Conservation (phyloP, 2,113 vertebrate species). For the Charadrius vociferus region DNA sequence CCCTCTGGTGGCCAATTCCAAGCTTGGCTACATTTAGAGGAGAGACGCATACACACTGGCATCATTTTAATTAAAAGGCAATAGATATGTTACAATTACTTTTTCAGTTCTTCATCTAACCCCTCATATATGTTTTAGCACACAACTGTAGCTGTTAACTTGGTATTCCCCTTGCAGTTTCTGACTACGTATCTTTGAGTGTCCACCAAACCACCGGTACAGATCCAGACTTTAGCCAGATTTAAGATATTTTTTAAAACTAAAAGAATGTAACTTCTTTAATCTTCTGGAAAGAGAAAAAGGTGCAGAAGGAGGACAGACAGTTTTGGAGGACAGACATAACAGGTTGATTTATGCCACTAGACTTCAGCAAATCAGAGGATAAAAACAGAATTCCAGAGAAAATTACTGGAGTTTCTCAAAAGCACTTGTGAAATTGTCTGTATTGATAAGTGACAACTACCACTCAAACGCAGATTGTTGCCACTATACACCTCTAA, state of each 20-base stretch:
- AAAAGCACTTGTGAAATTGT: background rate
- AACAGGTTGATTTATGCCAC: background rate
- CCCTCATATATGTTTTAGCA: background rate
- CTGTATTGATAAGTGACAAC: background rate
- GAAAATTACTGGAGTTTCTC: background rate
- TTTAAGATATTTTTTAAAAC: background rate
- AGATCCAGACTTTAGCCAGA: background rate
- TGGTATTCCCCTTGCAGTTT: background rate
- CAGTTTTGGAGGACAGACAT: background rate
- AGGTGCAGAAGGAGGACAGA: background rate
- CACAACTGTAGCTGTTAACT: background rate
- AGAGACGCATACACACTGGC: accelerated
- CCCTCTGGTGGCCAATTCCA: slow-evolving; percentile 11
- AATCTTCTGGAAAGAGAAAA: background rate
- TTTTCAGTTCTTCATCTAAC: background rate
- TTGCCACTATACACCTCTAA: background rate
- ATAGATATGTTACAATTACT: background rate
- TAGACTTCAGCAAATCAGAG: background rate
- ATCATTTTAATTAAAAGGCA: background rate
- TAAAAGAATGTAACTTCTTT: background rate
- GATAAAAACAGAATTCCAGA: background rate
- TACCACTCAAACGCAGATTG: background rate
- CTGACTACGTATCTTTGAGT: background rate
- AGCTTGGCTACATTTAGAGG: accelerated
- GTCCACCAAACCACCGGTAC: background rate